Conservation (phyloP, 1,140 invertebrate species). For the Drosophila parvula region DNA sequence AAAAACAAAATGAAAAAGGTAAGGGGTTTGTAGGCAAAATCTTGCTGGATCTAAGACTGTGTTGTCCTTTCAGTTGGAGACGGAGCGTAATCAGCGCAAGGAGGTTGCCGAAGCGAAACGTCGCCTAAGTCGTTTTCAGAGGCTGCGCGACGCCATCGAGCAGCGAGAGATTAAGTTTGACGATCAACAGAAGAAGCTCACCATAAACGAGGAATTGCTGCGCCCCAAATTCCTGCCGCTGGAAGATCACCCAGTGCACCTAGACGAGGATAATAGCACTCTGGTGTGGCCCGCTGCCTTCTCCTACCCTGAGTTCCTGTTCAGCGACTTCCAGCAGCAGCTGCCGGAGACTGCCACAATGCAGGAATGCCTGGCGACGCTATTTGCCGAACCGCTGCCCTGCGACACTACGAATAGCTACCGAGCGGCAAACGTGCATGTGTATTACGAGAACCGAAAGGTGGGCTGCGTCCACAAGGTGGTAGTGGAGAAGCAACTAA, state of each 20-base stretch:
- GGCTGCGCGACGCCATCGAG: constrained; percentile 83
- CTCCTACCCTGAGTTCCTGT: constrained; percentile 91
- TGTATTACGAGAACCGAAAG: constrained; percentile 92
- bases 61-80: constrained; percentile 84
- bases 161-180: constrained; percentile 86
- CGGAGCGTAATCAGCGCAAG: constrained; percentile 87
- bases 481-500: constrained; percentile 86
- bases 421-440: constrained; percentile 87
- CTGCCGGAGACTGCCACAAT: constrained; percentile 91
- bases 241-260: constrained; percentile 72
- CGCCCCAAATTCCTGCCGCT: constrained; percentile 83
- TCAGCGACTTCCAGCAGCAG: constrained; percentile 90
- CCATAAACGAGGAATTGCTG: constrained; percentile 83
- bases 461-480: constrained; percentile 88
- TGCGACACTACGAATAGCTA: constrained; percentile 92
- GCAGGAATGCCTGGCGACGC: constrained; percentile 88
- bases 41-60: not conserved
- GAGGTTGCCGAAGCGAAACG: constrained; percentile 85
- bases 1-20: constrained; percentile 86
- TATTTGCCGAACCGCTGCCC: constrained; percentile 89
- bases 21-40: not conserved
- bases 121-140: constrained; percentile 82
- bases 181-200: constrained; percentile 79
- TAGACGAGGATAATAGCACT: constrained; percentile 84
- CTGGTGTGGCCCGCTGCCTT: constrained; percentile 93